Base-by-base conservation (phyloP, 2,113 vertebrate genomes). In the Perca fluviatilis region DNA sequence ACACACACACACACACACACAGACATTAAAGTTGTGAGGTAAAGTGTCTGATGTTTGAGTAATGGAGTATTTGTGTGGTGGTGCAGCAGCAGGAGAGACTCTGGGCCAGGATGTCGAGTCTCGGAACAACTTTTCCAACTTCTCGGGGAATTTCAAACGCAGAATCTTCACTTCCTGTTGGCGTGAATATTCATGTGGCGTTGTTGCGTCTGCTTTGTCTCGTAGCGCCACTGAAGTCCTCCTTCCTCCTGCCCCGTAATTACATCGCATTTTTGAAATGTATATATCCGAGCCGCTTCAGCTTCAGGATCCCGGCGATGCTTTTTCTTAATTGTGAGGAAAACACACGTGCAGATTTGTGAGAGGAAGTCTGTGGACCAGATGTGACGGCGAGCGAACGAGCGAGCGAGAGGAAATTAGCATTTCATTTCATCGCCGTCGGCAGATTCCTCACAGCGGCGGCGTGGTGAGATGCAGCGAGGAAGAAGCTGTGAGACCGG, bases 261-360 rank as follows among this genome's bases (percentile, higher is more conserved):
- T 90, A 83, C 76, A 19, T 80, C 30, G 81, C 81, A 88, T 89
- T 90, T 90, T 93, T 88, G 79, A 93, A 93, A 93, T 86, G 90
- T 89, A 88, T 89, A 88, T 91, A 83, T 91, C 61, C 74, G 62
- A 27, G 87, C 85, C 9, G 79, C 46, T 5, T 43, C 77, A 0
- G 71, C 63, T 3, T 46, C n/a, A 58, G 69, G 49, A 47, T 56
- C 70, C 56, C 15, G 50, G n/a, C 43, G 74, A 36, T 77, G 2
- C 3, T 94, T 91, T 94, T 91, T 94, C 92, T 94, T 91, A 93
- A 95, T 93, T 94, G 91, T 93, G 86, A 84, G 89, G 86, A 33
- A 90, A 86, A 87, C 81, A 62, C 78, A 74, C 80, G 81, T 62
- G 82, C 82, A 89, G 89, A 69, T 82, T 81, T 84, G 5, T 69